These are phyloP conservation scores for Diloba caeruleocephala DNA, from an alignment of 2,888 invertebrate species.

Conservation along the genomic window DNA sequence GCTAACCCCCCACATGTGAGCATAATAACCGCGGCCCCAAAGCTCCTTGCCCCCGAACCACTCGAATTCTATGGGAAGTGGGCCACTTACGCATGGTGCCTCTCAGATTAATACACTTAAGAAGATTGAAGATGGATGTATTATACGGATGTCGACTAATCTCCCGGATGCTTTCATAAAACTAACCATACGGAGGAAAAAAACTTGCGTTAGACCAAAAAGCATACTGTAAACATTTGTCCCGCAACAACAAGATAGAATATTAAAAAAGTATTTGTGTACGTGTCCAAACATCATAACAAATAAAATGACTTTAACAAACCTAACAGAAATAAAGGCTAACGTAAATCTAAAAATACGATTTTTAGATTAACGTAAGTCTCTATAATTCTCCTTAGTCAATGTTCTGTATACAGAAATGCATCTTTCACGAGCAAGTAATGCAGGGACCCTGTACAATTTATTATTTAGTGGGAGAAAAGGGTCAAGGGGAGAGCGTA, in stretches of 20 bases:
- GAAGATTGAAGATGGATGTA: constrained; percentile 48
- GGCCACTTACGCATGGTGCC: constrained; percentile 46
- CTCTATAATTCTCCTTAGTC: no score
- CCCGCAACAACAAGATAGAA: no score
- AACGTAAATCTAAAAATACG: no score
- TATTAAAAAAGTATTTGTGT: no score
- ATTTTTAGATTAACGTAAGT: no score
- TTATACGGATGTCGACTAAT: constrained; percentile 33
- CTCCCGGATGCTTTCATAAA: constrained; percentile 27
- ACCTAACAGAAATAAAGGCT: no score
- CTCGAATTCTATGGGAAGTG: constrained; percentile 52
- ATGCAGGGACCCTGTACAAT: constrained; percentile 17
- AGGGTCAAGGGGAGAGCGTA: constrained; percentile 20
- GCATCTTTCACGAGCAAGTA: constrained; percentile 31
- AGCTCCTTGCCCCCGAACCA: constrained; percentile 35
- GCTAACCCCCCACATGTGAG: constrained; percentile 32
- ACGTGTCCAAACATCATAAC: no score
- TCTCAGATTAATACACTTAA: constrained; percentile 51
- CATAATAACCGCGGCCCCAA: constrained; percentile 34
- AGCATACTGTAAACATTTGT: no score
- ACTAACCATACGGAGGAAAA: no score
- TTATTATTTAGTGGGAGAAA: constrained; percentile 28
- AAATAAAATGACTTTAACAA: no score
- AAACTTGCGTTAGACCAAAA: constrained; percentile 1
- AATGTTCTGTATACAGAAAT: constrained; percentile 12